These are phyloP conservation scores for Mythimna pallens DNA, from an alignment of 2,888 invertebrate genomes.

Conservation along the genomic window DNA sequence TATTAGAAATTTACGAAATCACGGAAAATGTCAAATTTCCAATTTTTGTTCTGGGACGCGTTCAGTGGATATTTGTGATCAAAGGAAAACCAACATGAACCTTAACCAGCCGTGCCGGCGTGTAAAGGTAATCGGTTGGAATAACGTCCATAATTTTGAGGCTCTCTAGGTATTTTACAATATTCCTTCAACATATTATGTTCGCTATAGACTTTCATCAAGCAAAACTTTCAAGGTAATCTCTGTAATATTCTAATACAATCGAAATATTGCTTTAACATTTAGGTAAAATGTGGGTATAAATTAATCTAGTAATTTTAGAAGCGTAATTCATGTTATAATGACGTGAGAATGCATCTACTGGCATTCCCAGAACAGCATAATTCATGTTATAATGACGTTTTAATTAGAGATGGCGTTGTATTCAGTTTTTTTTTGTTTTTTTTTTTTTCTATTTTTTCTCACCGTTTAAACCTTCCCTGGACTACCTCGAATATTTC, in stretches of 20 bases:
- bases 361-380: too few relatives aligned
- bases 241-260: neutral
- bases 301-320: too few relatives aligned
- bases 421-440: too few relatives aligned
- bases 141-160: slow-evolving; percentile 31
- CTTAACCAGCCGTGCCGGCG: neutral
- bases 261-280: neutral
- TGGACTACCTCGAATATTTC: too few relatives aligned
- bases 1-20: neutral
- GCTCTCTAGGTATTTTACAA: neutral
- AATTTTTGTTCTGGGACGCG: slow-evolving; percentile 10
- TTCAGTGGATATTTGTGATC: slow-evolving; percentile 14
- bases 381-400: too few relatives aligned
- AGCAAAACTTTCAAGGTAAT: neutral
- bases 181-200: neutral
- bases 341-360: too few relatives aligned
- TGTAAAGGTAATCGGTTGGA: slow-evolving; percentile 31
- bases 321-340: too few relatives aligned
- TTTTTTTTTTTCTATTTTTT: too few relatives aligned
- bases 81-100: slow-evolving; percentile 15
- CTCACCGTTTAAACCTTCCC: too few relatives aligned
- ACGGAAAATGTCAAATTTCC: slow-evolving; percentile 4
- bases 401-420: too few relatives aligned
- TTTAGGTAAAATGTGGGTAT: too few relatives aligned
- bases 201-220: neutral